A percentile compares a stretch with the other conserved stretches of the same genome.
These are phyloP conservation scores for Pterocles burchelli DNA, from an alignment of 2,113 vertebrate species.

Conservation along the genomic window DNA sequence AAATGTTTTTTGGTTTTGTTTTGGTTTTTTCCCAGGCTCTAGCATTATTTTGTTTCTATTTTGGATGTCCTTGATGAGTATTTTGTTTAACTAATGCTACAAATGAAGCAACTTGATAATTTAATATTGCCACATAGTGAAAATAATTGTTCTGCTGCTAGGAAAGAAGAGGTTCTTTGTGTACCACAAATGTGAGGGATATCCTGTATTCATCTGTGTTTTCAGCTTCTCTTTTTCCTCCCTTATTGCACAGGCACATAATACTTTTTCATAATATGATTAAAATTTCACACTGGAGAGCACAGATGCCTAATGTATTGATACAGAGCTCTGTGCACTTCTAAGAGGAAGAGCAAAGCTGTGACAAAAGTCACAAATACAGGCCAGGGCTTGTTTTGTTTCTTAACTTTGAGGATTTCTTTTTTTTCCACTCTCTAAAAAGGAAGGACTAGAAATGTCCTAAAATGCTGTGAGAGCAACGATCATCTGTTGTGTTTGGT, in stretches of 20 bases:
- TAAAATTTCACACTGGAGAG: not conserved
- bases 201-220: not conserved
- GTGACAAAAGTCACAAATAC: not conserved
- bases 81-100: conserved; percentile 3
- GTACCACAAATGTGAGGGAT: not conserved
- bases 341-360: not conserved
- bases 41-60: not conserved
- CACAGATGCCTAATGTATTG: not conserved
- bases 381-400: not conserved
- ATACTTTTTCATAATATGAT: fast-evolving
- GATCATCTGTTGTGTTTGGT: not conserved
- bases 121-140: not conserved
- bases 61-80: not conserved
- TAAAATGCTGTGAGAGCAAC: not conserved
- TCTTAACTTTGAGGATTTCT: not conserved
- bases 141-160: not conserved
- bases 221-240: not conserved
- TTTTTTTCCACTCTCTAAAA: not conserved
- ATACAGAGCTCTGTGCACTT: not conserved
- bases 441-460: not conserved
- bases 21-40: not conserved
- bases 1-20: not conserved
- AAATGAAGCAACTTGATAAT: not conserved
- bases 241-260: not conserved
- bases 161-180: not conserved